Conservation (phyloP, 2,888 invertebrate genomes). For the Patella depressa region DNA sequence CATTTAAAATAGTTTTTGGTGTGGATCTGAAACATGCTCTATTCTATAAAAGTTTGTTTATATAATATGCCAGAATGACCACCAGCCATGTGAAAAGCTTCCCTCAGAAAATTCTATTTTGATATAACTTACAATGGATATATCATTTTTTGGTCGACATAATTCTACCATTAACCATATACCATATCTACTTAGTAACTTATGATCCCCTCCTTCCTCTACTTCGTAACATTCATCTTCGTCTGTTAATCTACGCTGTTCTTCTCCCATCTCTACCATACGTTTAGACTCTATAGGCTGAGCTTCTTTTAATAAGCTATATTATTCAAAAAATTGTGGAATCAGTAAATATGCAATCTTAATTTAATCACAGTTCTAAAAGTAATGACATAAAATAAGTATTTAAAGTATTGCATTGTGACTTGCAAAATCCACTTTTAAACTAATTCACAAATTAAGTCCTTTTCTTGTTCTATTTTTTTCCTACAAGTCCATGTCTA, state of each 20-base stretch:
- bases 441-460: no score
- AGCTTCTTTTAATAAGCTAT: constrained; percentile 88
- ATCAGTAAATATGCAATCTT: neutral
- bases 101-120: no score
- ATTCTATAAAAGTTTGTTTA: no score
- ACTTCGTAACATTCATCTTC: constrained; percentile 64
- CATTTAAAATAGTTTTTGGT: no score
- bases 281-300: constrained; percentile 68
- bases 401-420: no score
- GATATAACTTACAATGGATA: constrained; percentile 70
- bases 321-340: constrained; percentile 11
- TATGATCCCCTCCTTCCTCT: constrained; percentile 65
- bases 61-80: no score
- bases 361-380: neutral
- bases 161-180: constrained; percentile 97
- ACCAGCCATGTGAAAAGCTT: no score
- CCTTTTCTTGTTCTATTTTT: no score
- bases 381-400: no score
- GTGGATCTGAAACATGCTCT: no score
- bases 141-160: constrained; percentile 74
- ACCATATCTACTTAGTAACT: constrained; percentile 79
- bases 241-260: constrained; percentile 73
- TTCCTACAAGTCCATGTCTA: no score
- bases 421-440: no score
- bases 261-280: constrained; percentile 69